Evolutionary conservation across 2,797 vertebrate species (phyloP), one percentile per base, ranked within the genome.

Genomic region (Pangasius djambal): DNA sequence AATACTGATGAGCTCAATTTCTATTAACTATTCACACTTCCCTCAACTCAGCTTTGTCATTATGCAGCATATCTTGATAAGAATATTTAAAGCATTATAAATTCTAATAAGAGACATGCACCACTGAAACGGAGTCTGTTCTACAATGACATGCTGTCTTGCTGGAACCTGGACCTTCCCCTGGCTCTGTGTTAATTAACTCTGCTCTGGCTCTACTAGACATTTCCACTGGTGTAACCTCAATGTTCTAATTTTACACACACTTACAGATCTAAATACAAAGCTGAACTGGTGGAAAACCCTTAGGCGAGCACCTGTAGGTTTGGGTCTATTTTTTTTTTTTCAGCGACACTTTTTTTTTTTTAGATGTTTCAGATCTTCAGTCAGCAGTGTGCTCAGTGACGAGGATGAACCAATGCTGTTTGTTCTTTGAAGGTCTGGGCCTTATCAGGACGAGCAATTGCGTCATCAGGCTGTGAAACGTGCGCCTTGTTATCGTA

Each of bases 11-110:
- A 34, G 18, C 16, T 34, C 0, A 37, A 57, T 57, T 59, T 81
- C 31, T 22, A 81, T 59, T 10, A 37, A 82, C 20, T 82, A 16
- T 61, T 40, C 79, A 40, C 12, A 61, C 20, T 25, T 25, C 31
- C 20, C 31, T 12, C 55, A 12, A 81, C 18, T 37, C 78, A 59
- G 78, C 31, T 55, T 59, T 61, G 57, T 82, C 20, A 82, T 40
- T 82, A 82, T 59, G 34, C 10, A 59, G 55, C 31, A 82, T 81
- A 34, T 82, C 55, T 40, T 44, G 34, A 40, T 82, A 34, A 40
- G 79, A 61, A 82, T 82, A 82, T 82, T 61, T 61, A 61, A 82
- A 82, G 52, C 55, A 61, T 61, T 25, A 82, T 82, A 37, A 15
- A 83, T 63, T 44, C 44, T 63, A 83, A 83, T 63, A 40, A 63